phyloP scores from a whole-genome alignment of 2,797 vertebrate species.

The Sus cebifrons region DNA sequence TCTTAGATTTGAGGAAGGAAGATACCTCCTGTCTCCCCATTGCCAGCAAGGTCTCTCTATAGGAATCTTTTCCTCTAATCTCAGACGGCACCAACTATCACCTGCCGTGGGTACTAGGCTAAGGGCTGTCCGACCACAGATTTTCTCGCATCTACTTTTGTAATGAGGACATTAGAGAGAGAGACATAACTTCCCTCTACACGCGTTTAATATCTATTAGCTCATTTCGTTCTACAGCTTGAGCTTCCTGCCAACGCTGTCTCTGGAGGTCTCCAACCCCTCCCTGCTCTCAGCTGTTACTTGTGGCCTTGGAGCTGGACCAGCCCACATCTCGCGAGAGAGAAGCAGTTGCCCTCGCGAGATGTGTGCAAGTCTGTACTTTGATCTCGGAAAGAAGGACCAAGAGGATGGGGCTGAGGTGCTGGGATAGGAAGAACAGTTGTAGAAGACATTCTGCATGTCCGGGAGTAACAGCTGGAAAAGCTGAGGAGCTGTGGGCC shows the following conservation, averaged over 20 bases:
- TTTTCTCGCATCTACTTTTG: neutral
- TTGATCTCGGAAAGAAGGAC: neutral
- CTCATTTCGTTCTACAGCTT: neutral
- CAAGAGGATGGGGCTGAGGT: neutral
- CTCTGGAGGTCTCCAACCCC: neutral
- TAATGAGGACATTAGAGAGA: neutral
- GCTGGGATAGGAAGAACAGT: neutral
- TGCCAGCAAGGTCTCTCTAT: neutral
- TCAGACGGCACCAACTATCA: neutral
- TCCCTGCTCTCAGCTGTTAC: neutral
- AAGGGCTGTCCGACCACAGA: neutral
- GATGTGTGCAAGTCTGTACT: neutral
- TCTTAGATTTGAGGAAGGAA: neutral
- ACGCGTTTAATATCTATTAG: neutral
- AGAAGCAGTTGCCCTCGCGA: neutral
- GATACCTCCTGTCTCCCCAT: fast-evolving
- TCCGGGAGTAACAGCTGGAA: neutral
- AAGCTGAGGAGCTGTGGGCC: neutral
- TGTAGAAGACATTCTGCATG: neutral
- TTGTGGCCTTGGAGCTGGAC: neutral
- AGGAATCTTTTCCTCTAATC: neutral
- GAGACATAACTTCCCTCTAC: neutral
- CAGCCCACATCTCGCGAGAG: neutral
- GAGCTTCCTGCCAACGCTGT: neutral
- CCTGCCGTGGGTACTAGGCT: neutral